Evolutionary conservation across 2,797 vertebrate species (phyloP), one percentile per base, ranked within the genome.

Genomic region (Pipistrellus pygmaeus): DNA sequence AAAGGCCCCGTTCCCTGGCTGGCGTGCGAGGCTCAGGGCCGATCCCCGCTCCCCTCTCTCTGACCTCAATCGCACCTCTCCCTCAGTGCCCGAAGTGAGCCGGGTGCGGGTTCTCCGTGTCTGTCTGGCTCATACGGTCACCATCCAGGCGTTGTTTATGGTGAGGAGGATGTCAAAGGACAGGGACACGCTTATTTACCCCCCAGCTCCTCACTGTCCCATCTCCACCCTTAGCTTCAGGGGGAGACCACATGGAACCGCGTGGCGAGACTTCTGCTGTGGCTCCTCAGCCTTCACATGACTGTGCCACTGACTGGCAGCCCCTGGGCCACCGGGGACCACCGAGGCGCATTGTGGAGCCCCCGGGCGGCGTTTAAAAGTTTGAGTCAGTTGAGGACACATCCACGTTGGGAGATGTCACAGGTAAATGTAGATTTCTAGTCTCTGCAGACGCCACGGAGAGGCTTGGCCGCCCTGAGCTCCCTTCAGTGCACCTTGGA

Each of bases 401-500:
- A 20, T 0, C 35, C 27, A 38, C 14, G 7, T 3, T 3, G n/a
- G 72, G 20, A 35, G 14, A 17, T 41, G 14, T 76, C 27, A 9
- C 53, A 30, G 30, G 60, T 1, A 21, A 80, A 9, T 44, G 17
- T 13, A 55, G 27, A 38, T 18, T 71, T 44, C 25, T 5, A 23
- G 48, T 68, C 71, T 80, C 68, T 80, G 0, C 5, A 35, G 20
- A 32, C 27, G 27, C 9, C 20, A 6, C 0, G 1, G 73, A 81
- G 38, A 35, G 23, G 46, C 30, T 11, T 55, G 55, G 55, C 35
- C 44, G 1, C n/a, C 2, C 18, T 2, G 27, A 51, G 66, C 32
- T 8, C 13, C 8, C 6, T 8, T 12, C 9, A 2, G 27, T 0
- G 2, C 27, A 51, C 10, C 10, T 12, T 13, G 1, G 8, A 18